Evolutionary conservation across 2,888 invertebrate species (phyloP).

Genomic region (Noctua fimbriata): DNA sequence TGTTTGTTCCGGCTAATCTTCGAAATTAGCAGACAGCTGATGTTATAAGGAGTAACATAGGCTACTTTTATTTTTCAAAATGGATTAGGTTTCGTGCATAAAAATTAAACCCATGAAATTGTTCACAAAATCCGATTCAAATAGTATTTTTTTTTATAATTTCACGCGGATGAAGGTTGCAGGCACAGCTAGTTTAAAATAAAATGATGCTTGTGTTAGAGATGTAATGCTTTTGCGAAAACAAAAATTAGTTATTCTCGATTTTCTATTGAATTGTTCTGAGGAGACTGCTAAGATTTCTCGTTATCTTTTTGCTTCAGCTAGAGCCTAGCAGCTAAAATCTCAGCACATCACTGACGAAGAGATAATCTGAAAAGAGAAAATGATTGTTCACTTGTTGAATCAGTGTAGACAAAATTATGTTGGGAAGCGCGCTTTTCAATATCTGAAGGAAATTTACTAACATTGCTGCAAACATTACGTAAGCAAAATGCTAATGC

Average conservation of each 20-base stretch:
- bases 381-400: not conserved
- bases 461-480: constrained; percentile 1
- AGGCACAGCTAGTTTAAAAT: not conserved
- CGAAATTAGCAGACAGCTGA: too few relatives aligned
- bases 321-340: not conserved
- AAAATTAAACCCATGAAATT: too few relatives aligned
- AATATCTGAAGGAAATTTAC: not conserved
- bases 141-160: too few relatives aligned
- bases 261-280: not conserved
- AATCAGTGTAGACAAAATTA: not conserved
- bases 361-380: not conserved
- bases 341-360: not conserved
- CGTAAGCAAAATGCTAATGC: not conserved
- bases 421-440: not conserved
- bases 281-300: not conserved
- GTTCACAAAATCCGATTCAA: too few relatives aligned
- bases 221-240: not conserved
- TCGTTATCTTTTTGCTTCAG: not conserved
- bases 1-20: too few relatives aligned
- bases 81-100: too few relatives aligned
- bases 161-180: too few relatives aligned
- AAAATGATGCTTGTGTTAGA: not conserved
- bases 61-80: too few relatives aligned
- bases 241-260: not conserved
- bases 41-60: too few relatives aligned